Conservation (phyloP, 2,797 vertebrate species). For the Cryptoblepharus egeriae region DNA sequence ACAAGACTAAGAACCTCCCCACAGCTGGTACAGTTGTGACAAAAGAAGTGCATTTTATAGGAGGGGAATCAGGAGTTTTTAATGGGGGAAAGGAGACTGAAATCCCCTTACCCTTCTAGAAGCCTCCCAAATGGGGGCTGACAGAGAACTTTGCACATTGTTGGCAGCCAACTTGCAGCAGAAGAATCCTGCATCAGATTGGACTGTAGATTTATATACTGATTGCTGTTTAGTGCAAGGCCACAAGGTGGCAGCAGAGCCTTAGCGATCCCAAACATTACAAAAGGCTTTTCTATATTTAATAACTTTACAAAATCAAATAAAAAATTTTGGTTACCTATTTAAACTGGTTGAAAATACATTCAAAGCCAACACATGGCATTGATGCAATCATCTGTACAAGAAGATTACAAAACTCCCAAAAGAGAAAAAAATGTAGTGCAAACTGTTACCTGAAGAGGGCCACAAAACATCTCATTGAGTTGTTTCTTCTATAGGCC, state of each 20-base stretch:
- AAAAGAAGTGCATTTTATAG: too few species aligned
- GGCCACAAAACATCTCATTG: neutral
- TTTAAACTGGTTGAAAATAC: neutral
- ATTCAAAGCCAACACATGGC: neutral
- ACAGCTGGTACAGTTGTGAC: too few species aligned
- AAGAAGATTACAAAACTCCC: neutral
- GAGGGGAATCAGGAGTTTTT: too few species aligned
- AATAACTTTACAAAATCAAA: neutral
- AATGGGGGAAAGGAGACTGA: too few species aligned
- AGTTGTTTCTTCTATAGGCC: neutral
- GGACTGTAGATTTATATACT: neutral
- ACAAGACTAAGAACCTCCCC: neutral
- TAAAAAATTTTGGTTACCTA: neutral
- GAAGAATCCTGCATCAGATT: too few species aligned
- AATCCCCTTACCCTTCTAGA: too few species aligned
- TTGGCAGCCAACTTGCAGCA: too few species aligned
- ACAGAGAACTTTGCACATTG: too few species aligned
- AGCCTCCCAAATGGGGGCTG: too few species aligned
- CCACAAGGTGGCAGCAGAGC: slow-evolving; percentile 27
- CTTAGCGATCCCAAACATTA: neutral
- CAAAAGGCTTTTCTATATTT: neutral
- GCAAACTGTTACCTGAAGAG: neutral
- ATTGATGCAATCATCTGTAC: neutral
- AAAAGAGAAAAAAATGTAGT: neutral
- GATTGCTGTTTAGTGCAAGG: neutral